These are phyloP conservation scores for Cheilosia pagana DNA, from an alignment of 2,888 invertebrate genomes.

Conservation along the genomic window DNA sequence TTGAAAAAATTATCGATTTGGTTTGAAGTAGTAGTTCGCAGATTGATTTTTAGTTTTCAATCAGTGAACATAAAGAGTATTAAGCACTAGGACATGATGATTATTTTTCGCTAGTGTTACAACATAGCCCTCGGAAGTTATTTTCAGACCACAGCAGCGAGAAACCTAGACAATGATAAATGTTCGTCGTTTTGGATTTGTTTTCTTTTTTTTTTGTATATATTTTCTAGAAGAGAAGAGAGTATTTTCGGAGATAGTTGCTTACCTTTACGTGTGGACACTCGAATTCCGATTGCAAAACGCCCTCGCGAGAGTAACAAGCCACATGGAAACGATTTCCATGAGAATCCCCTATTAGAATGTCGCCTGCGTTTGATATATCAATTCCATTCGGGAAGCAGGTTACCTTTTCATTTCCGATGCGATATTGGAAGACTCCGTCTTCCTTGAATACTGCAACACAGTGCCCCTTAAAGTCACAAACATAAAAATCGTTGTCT, in stretches of 20 bases:
- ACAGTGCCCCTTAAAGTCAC: constrained; percentile 99
- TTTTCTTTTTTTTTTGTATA: not conserved
- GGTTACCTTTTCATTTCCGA: constrained; percentile 97
- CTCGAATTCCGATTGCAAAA: constrained; percentile 95
- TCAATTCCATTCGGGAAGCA: constrained; percentile 99
- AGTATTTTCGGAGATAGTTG: constrained; percentile 19
- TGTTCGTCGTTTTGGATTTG: constrained; percentile 20
- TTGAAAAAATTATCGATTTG: constrained; percentile 75
- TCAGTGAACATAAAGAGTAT: constrained; percentile 96
- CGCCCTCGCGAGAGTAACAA: constrained; percentile 95
- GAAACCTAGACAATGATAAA: constrained; percentile 89
- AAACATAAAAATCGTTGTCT: constrained; percentile 97
- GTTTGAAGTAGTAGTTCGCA: constrained; percentile 78
- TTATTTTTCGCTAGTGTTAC: constrained; percentile 99
- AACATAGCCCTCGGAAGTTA: constrained; percentile 97
- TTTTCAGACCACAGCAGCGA: constrained; percentile 98
- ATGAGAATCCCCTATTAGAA: constrained; percentile 98
- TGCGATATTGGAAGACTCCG: constrained; percentile 95
- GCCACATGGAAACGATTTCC: constrained; percentile 99
- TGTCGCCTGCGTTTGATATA: constrained; percentile 98
- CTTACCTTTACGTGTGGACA: constrained; percentile 98
- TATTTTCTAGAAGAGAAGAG: not conserved
- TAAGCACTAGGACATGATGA: constrained; percentile 98
- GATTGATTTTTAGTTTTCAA: constrained; percentile 84
- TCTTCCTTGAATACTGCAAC: constrained; percentile 98